A percentile compares a stretch with the other conserved stretches of the same genome.
These are phyloP conservation scores for Empidonax traillii DNA, from an alignment of 2,113 vertebrate species.

Conservation along the genomic window DNA sequence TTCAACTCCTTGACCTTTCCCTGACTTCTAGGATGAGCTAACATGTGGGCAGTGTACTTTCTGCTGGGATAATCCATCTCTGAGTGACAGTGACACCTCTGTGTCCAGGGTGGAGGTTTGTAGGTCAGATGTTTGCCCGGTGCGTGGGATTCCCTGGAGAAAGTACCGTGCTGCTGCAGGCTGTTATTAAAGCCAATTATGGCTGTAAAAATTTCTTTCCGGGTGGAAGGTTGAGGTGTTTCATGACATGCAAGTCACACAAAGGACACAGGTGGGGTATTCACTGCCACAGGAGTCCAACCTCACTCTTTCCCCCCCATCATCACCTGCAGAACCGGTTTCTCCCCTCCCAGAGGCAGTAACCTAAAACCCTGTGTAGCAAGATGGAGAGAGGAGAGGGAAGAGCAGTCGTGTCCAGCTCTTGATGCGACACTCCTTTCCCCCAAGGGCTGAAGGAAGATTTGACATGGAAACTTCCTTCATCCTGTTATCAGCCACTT, in stretches of 20 bases:
- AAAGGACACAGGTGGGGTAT: neutral
- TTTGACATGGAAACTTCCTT: conserved; percentile 15
- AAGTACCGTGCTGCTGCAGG: neutral
- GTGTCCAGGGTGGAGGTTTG: neutral
- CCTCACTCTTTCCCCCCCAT: neutral
- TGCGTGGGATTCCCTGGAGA: conserved; percentile 28
- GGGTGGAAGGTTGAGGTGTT: conserved; percentile 20
- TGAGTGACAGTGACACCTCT: neutral
- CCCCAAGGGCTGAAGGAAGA: neutral
- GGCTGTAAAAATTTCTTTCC: conserved; percentile 20
- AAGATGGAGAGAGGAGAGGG: neutral
- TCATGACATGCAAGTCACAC: neutral
- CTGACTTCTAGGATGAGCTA: neutral
- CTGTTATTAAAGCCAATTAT: conserved; percentile 38
- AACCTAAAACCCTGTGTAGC: neutral
- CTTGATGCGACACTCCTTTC: neutral
- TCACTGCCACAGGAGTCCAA: neutral
- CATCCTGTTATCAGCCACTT: neutral
- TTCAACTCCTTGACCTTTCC: neutral
- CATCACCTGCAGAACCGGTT: conserved; percentile 36
- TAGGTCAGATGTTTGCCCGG: neutral
- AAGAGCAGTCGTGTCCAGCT: neutral
- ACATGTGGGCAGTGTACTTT: neutral
- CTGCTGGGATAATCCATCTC: neutral
- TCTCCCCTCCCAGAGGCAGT: neutral